phyloP scores from a whole-genome alignment of 1,140 invertebrate species.

The Epicauta chinensis region DNA sequence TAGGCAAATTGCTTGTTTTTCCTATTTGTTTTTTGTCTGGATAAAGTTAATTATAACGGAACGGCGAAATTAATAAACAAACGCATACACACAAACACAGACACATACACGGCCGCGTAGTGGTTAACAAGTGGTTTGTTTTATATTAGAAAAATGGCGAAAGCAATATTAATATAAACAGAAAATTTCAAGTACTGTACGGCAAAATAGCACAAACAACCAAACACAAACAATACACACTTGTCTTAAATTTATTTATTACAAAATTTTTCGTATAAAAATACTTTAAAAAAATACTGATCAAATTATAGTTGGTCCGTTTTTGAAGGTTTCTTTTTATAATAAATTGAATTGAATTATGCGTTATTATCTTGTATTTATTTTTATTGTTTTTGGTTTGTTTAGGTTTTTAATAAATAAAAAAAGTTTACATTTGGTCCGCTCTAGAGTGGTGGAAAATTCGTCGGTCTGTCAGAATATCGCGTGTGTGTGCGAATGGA shows the following conservation, averaged over 20 bases:
- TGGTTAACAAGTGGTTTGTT: conserved; percentile 33
- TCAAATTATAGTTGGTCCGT: conserved; percentile 29
- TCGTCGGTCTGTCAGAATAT: conserved; percentile 27
- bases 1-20: not conserved
- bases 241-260: conserved; percentile 3
- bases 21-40: too few species aligned
- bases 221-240: conserved; percentile 28
- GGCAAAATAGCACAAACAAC: too few species aligned
- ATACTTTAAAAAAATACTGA: conserved; percentile 23
- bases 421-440: conserved; percentile 32
- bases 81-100: conserved; percentile 10
- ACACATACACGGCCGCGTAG: conserved; percentile 16
- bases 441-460: conserved; percentile 20
- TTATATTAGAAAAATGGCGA: conserved; percentile 20
- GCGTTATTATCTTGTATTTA: conserved; percentile 11
- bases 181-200: too few species aligned
- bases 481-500: conserved; percentile 11
- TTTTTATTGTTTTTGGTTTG: not conserved
- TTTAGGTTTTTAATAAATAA: conserved; percentile 10
- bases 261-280: conserved; percentile 29
- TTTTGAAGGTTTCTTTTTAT: too few species aligned
- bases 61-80: not conserved
- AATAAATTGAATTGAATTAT: too few species aligned
- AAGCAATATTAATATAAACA: too few species aligned
- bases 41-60: too few species aligned